A percentile compares a stretch with the other conserved stretches of the same genome.
Evolutionary conservation across 2,888 invertebrate species (phyloP).

Genomic region (Metopia argyrocephala): DNA sequence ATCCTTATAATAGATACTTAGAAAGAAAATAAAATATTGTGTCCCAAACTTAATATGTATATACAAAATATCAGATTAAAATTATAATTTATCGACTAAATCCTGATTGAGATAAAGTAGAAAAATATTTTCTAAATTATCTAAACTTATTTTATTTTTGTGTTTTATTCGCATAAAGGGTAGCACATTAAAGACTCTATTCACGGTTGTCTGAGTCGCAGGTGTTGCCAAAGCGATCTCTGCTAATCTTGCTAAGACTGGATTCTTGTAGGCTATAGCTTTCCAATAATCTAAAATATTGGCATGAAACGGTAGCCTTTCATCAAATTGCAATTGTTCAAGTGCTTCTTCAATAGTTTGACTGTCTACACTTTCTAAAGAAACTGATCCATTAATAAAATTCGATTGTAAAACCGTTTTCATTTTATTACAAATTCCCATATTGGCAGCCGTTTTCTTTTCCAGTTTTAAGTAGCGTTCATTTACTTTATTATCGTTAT

Average conservation of each 20-base stretch:
- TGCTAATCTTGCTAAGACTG: constrained; percentile 29
- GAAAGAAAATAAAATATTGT: too few species aligned
- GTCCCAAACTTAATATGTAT: background rate
- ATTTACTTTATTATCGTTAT: background rate
- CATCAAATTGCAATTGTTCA: constrained; percentile 33
- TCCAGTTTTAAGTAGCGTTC: constrained; percentile 30
- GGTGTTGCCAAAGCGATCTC: constrained; percentile 41
- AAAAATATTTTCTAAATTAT: constrained; percentile 37
- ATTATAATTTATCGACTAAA: constrained; percentile 26
- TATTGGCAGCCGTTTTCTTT: background rate
- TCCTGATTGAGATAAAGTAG: constrained; percentile 39
- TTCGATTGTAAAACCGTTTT: background rate
- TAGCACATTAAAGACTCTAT: constrained; percentile 12
- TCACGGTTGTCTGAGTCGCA: constrained; percentile 37
- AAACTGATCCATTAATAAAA: background rate
- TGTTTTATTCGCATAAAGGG: constrained; percentile 14
- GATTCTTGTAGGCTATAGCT: constrained; percentile 8
- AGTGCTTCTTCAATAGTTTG: constrained; percentile 14
- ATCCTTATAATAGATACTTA: too few species aligned
- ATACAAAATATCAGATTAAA: background rate
- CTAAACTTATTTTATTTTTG: background rate
- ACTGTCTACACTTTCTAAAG: background rate
- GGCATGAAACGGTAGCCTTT: constrained; percentile 9
- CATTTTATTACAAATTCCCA: background rate
- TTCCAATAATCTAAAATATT: constrained; percentile 49